phyloP scores from a whole-genome alignment of 2,888 invertebrate species.

The Brachynemurus nebulosus region DNA sequence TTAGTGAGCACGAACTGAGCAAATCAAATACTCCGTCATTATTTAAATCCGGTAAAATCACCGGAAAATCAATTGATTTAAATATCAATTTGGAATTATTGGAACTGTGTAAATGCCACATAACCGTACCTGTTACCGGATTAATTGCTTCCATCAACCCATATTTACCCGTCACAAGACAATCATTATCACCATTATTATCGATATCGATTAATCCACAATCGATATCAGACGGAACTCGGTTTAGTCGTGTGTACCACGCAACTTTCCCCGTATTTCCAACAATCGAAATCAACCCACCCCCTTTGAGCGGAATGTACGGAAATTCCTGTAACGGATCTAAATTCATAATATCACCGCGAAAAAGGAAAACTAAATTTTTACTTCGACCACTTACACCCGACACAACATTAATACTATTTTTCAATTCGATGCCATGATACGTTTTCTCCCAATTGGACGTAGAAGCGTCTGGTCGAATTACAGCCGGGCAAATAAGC shows the following conservation, averaged over 20 bases:
- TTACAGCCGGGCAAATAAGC: conserved; percentile 44
- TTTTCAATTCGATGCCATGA: conserved; percentile 53
- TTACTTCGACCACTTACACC: conserved; percentile 47
- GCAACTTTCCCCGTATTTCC: conserved; percentile 55
- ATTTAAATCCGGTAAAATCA: conserved; percentile 57
- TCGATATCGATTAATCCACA: conserved; percentile 61
- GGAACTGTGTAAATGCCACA: conserved; percentile 44
- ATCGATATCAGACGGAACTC: conserved; percentile 56
- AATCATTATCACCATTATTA: conserved; percentile 55
- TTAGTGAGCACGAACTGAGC: conserved; percentile 41
- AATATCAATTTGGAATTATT: conserved; percentile 37
- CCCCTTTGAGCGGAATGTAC: conserved; percentile 34
- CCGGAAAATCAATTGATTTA: conserved; percentile 50
- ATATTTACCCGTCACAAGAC: conserved; percentile 56
- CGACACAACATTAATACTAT: conserved; percentile 52
- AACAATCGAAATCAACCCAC: conserved; percentile 56
- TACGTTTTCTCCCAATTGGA: conserved; percentile 55
- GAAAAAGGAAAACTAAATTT: conserved; percentile 60
- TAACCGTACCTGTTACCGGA: conserved; percentile 44
- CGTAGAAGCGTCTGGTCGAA: conserved; percentile 38
- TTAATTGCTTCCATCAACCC: conserved; percentile 48
- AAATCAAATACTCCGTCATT: conserved; percentile 57
- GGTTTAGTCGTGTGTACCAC: conserved; percentile 57
- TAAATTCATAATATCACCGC: conserved; percentile 48
- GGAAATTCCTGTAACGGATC: conserved; percentile 30